A percentile compares a stretch with the other conserved stretches of the same genome.
Conservation (phyloP, 2,888 invertebrate species). For the Caenorhabditis sp. region DNA sequence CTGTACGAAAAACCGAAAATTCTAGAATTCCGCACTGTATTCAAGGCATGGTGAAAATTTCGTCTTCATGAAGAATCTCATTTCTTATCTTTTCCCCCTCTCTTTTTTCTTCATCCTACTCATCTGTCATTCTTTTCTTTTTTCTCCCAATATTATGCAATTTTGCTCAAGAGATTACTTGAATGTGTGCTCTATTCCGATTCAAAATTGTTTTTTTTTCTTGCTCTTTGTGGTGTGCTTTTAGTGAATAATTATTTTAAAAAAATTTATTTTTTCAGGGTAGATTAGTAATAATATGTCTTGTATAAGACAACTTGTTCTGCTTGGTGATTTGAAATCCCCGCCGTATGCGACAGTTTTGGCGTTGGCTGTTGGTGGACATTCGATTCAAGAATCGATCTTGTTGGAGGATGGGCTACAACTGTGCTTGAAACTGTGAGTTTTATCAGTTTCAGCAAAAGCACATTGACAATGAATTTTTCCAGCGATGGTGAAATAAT, state of each 20-base stretch:
- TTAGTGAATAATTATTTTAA: too few species aligned
- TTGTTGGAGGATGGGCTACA: slow-evolving; percentile 28
- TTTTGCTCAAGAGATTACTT: not conserved
- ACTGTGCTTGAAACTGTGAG: slow-evolving; percentile 47
- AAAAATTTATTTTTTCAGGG: slow-evolving; percentile 6
- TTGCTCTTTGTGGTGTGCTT: not conserved
- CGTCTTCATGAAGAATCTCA: not conserved
- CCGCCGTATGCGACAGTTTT: slow-evolving; percentile 55
- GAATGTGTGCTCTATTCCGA: not conserved
- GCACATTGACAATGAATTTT: too few species aligned
- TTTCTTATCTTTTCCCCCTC: not conserved
- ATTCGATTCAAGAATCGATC: slow-evolving; percentile 47
- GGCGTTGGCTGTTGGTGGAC: slow-evolving; percentile 48
- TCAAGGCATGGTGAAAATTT: too few species aligned
- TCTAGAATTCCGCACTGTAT: too few species aligned
- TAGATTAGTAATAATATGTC: slow-evolving; percentile 27
- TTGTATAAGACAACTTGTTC: slow-evolving; percentile 25
- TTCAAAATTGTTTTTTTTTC: not conserved
- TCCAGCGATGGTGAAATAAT: slow-evolving; percentile 57
- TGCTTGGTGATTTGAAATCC: slow-evolving; percentile 38
- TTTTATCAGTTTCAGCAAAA: too few species aligned
- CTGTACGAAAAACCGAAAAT: too few species aligned
- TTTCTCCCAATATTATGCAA: slow-evolving; percentile 1
- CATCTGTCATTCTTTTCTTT: not conserved
- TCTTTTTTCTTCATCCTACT: not conserved